Evolutionary conservation across 2,888 invertebrate genomes (phyloP), one percentile per base, ranked within the genome.

Genomic region (Stratiomys singularior): DNA sequence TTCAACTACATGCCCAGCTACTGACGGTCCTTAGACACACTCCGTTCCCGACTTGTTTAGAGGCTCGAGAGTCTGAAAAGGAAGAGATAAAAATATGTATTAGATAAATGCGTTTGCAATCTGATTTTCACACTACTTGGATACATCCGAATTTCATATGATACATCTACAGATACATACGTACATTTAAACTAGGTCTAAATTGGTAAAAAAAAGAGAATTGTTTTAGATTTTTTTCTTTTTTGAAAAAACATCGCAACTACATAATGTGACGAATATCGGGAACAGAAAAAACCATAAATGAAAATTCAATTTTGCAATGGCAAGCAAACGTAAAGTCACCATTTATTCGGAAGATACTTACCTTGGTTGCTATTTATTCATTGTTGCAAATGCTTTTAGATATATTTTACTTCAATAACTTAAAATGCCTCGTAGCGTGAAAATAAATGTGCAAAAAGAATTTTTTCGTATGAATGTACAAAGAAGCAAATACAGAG

Each of bases 21-120:
- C n/a, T 4, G 18, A 23, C 23, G 13, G 18, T 66, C 15, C 88
- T 87, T 90, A 94, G 89, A 94, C 94, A 89, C 92, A 93, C 85
- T 94, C 93, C 88, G 92, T 92, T 86, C 93, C 93, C 85, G 92
- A 91, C 87, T 91, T 92, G 83, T 92, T 94, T 86, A 95, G 90
- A 82, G 95, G 95, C 89, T 94, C 93, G 89, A 93, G 92, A 84
- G 93, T 93, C 94, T 95, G 90, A 15, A 90, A 92, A 79, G 18
- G 37, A 37, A 37, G 5, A 85, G 83, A 87, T 87, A 85, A 84
- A 83, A 77, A 83, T 81, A 80, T 63, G 77, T 77, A 78, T 81
- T 76, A 78, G 80, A 67, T 79, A 30, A 37, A 37, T 30, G 7
- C 28, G 30, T 64, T 28, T 9, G 15, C 28, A 64, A 28, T 28